Base-by-base conservation (phyloP, 2,113 vertebrate genomes). In the Ciconia maguari region DNA sequence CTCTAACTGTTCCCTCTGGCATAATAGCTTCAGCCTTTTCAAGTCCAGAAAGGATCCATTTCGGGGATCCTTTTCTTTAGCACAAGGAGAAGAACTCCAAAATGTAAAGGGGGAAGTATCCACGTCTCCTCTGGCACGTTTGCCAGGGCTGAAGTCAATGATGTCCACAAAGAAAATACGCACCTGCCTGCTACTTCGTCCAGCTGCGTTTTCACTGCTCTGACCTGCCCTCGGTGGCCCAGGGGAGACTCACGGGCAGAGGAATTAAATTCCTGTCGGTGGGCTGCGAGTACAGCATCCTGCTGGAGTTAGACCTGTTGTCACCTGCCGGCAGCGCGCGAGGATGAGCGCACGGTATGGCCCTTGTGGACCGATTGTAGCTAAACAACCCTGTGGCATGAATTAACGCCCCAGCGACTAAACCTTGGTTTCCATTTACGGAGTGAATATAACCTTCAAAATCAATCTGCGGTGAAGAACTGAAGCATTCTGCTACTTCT, bases 351-450 rank as follows among this genome's bases (percentile, higher is more conserved):
- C 22, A 19, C n/a, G 32, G 27, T 4, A 1, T 11, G 44, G 38
- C 22, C 7, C 10, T 54, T 0, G 0, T 70, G 70, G 29, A 9
- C 25, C 0, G 1, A 5, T 18, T 19, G 41, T 15, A 42, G 38
- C 36, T 49, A 9, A 85, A 75, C 18, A 54, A 4, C 26, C 8
- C 21, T 32, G 42, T 71, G 1, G 1, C 0, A 0, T n/a, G 11
- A 61, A 78, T 71, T 19, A 54, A 38, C 27, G 30, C 16, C 38
- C 19, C 25, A 16, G 48, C 0, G 0, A 21, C 19, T 62, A 32
- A 55, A 32, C 20, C 27, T 2, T 52, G 25, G 4, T 46, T 84
- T 77, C 22, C 24, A 12, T 61, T 48, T 89, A 25, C 1, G 1
- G 32, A 34, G 18, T 6, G 18, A 71, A 49, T 42, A 11, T 7